Percentiles rank a stretch among this genome's conserved stretches.
phyloP scores from a whole-genome alignment of 2,797 vertebrate species.

The Pampus argenteus region DNA sequence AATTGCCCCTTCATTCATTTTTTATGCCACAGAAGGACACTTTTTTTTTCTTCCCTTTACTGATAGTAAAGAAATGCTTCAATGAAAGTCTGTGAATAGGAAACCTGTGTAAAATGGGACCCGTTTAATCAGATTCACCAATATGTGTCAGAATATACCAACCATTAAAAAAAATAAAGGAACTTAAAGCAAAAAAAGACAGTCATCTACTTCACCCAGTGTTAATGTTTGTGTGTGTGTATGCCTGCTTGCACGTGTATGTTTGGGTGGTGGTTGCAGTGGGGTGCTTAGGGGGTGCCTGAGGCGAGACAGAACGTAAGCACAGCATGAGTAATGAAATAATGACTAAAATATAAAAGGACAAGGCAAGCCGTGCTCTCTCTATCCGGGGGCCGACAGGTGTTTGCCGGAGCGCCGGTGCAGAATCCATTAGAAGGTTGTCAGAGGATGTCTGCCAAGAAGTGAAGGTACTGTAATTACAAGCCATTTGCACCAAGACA shows the following conservation, averaged over 20 bases:
- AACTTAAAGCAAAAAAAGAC: too few species aligned
- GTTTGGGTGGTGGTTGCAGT: conserved; percentile 39
- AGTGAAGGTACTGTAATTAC: conserved; percentile 71
- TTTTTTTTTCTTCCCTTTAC: too few species aligned
- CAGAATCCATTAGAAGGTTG: conserved; percentile 75
- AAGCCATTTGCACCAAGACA: conserved; percentile 44
- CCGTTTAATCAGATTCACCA: too few species aligned
- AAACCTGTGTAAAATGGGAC: too few species aligned
- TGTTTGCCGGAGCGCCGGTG: conserved; percentile 68
- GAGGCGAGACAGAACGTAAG: conserved; percentile 77
- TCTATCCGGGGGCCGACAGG: conserved; percentile 75
- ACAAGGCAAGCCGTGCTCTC: conserved; percentile 59
- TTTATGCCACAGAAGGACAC: too few species aligned
- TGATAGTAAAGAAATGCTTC: too few species aligned
- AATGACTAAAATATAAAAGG: conserved; percentile 80
- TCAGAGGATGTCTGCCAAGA: conserved; percentile 56
- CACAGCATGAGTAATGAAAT: conserved; percentile 83
- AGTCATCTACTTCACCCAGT: too few species aligned
- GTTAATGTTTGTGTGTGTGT: conserved; percentile 5
- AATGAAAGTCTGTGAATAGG: too few species aligned
- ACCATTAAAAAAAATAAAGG: too few species aligned
- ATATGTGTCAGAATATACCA: too few species aligned
- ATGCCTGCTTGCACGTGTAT: conserved; percentile 12
- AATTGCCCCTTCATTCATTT: conserved; percentile 49
- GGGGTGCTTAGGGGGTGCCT: conserved; percentile 62